Evolutionary conservation across 53 echinoderm and acorn worm species (phyloP).

Genomic region (Holothuria leucospilota): DNA sequence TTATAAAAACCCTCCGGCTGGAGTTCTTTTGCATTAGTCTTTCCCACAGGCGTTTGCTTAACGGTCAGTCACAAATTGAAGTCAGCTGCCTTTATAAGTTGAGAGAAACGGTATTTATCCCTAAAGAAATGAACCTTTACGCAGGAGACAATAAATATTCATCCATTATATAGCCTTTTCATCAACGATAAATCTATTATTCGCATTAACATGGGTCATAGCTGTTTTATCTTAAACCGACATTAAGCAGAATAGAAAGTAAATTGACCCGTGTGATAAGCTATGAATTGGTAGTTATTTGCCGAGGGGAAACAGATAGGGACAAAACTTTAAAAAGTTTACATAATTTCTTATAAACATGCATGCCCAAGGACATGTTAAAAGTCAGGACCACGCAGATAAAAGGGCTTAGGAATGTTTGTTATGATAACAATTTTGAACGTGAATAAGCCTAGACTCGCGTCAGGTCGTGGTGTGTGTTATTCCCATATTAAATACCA

Average conservation of each 20-base stretch:
- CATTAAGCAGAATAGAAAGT: conserved; percentile 16
- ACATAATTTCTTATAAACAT: neutral
- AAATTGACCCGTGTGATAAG: conserved; percentile 40
- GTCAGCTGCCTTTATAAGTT: conserved; percentile 13
- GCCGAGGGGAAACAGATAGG: too few relatives aligned
- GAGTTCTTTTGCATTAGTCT: neutral
- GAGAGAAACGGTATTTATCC: conserved; percentile 13
- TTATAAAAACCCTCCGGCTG: neutral
- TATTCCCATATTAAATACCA: too few relatives aligned
- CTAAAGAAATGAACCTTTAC: too few relatives aligned
- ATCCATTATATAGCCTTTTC: too few relatives aligned
- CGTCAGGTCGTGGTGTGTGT: too few relatives aligned
- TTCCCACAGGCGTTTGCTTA: conserved; percentile 27
- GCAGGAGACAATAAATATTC: too few relatives aligned
- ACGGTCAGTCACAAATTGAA: conserved; percentile 13
- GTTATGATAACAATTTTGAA: conserved; percentile 37
- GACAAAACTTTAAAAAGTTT: too few relatives aligned
- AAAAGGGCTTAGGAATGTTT: conserved; percentile 19
- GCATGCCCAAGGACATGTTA: conserved; percentile 29
- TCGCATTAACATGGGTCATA: neutral
- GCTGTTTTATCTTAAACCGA: neutral
- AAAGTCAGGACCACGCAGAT: neutral
- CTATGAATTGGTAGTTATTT: conserved; percentile 28
- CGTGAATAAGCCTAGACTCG: conserved; percentile 9
- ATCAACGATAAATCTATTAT: neutral